These are phyloP conservation scores for Diloba caeruleocephala DNA, from an alignment of 2,888 invertebrate genomes.

Conservation along the genomic window DNA sequence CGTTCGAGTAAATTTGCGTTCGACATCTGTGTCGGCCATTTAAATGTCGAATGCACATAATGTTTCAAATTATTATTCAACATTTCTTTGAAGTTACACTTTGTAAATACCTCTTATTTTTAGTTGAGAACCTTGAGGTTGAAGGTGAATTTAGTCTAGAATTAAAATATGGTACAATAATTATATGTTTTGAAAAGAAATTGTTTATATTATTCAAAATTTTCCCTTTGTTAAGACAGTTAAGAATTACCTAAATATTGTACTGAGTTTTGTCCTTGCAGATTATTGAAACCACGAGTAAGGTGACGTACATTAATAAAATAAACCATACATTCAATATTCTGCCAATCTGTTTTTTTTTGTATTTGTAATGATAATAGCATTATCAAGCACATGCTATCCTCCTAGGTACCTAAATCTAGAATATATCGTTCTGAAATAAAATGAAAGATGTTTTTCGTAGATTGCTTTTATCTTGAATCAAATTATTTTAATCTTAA, in stretches of 20 bases:
- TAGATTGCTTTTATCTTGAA: background rate
- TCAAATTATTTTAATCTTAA: background rate
- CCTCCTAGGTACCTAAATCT: no score
- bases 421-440: no score
- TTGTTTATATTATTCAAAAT: conserved; percentile 28
- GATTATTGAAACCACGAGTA: no score
- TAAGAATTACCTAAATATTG: no score
- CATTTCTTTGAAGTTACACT: conserved; percentile 42
- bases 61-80: conserved; percentile 25
- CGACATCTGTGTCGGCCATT: conserved; percentile 15
- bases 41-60: conserved; percentile 41
- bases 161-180: conserved; percentile 66
- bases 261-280: no score
- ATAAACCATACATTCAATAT: no score
- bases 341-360: no score
- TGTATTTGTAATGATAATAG: no score
- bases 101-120: conserved; percentile 53
- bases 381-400: no score
- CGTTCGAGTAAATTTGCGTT: conserved; percentile 30
- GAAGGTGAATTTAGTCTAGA: conserved; percentile 53
- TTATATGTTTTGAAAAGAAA: conserved; percentile 58
- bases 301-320: no score
- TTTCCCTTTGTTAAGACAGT: background rate
- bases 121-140: conserved; percentile 49
- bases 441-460: background rate